Conservation (phyloP, 2,888 invertebrate species). For the Rhagonycha fulva region DNA sequence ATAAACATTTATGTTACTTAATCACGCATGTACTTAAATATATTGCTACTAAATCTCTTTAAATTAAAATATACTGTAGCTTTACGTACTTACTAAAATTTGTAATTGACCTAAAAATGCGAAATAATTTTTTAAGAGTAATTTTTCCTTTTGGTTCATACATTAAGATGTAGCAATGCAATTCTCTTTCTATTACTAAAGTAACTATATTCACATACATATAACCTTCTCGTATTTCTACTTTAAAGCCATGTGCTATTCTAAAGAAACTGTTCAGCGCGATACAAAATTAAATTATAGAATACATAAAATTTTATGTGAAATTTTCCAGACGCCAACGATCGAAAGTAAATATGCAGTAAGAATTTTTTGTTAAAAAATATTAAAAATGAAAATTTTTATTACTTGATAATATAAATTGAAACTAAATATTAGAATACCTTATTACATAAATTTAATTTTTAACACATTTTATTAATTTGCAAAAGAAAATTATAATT, state of each 20-base stretch:
- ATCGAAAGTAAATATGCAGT: slow-evolving; percentile 30
- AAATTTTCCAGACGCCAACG: slow-evolving; percentile 36
- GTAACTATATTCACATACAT: not conserved
- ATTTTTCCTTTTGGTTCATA: not conserved
- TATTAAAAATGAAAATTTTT: not conserved
- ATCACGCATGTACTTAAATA: not conserved
- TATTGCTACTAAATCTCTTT: not conserved
- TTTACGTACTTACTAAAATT: not conserved
- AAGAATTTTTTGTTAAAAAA: slow-evolving; percentile 1
- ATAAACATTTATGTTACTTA: not conserved
- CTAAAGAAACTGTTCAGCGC: slow-evolving; percentile 19
- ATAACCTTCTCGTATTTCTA: slow-evolving; percentile 16
- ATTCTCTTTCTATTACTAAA: not conserved
- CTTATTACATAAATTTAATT: not conserved
- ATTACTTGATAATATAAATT: not conserved
- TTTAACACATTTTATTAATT: not conserved
- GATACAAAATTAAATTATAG: slow-evolving; percentile 37
- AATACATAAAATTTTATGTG: slow-evolving; percentile 39
- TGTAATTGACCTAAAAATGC: not conserved
- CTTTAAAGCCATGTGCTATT: slow-evolving; percentile 21
- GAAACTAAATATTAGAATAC: not conserved
- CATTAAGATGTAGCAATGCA: not conserved
- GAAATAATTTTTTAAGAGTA: not conserved
- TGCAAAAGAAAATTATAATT: not conserved
- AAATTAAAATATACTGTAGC: not conserved